A percentile compares a stretch with the other conserved stretches of the same genome.
phyloP scores from a whole-genome alignment of 2,888 invertebrate genomes.

The Tholera decimalis region DNA sequence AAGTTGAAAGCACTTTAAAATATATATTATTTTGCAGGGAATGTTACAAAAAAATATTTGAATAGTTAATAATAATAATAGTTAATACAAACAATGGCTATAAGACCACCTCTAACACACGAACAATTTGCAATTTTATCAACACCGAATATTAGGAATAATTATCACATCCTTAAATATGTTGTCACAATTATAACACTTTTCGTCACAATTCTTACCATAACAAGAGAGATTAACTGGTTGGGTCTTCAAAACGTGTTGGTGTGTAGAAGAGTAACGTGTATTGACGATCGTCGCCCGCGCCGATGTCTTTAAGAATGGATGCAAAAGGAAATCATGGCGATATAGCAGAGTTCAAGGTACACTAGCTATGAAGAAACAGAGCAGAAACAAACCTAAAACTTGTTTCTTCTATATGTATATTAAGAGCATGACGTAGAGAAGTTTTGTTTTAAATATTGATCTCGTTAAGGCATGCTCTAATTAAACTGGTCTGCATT shows the following conservation, averaged over 20 bases:
- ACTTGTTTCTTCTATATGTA: neutral
- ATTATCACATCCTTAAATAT: neutral
- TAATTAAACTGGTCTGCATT: no score
- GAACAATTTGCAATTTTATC: neutral
- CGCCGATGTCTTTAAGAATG: neutral
- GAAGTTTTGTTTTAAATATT: neutral
- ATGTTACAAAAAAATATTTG: no score
- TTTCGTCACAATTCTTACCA: slow-evolving; percentile 10
- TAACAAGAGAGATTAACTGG: neutral
- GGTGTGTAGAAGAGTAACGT: no score
- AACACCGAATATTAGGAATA: neutral
- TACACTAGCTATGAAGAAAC: neutral
- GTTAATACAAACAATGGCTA: no score
- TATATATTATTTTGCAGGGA: no score
- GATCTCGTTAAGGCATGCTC: neutral
- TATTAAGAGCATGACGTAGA: neutral
- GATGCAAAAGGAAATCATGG: neutral
- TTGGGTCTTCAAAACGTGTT: neutral
- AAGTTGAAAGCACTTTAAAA: neutral
- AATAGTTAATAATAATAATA: no score
- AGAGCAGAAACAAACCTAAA: neutral
- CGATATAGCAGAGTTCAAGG: neutral
- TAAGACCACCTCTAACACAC: no score
- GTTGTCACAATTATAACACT: neutral
- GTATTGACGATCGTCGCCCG: neutral